Evolutionary conservation across 2,797 vertebrate species (phyloP), one percentile per base, ranked within the genome.

Genomic region (Trematomus bernacchii): DNA sequence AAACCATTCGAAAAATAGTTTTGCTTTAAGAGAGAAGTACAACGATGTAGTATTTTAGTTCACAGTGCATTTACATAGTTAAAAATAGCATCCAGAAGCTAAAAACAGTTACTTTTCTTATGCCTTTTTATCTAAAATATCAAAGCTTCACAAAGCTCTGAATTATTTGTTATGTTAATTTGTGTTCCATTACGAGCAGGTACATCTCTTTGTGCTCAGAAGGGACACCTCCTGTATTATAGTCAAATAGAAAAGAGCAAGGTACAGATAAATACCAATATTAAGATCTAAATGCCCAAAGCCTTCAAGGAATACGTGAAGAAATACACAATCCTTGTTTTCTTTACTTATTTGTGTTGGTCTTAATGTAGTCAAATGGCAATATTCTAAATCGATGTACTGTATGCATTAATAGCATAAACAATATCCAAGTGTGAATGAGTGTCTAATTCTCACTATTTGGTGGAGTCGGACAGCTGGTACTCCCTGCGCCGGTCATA

Each of bases 401-500:
- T 27, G 27, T 11, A 53, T 0, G 0, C n/a, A 70, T 21, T 11
- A 52, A 43, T 61, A 0, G 6, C 44, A 6, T 59, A 3, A 3
- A 37, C 15, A 40, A 23, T 13, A 48, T 2, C 3, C 52, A 46
- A 4, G 27, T 27, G 27, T 27, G 4, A 21, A 30, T 14, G 42
- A n/a, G 16, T 16, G 5, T 68, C 14, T 6, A 1, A 2, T 57
- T 90, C 96, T 94, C 92, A 96, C 95, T 97, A 96, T 89, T 96
- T 96, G 80, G 96, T 92, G 15, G 96, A 96, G 85, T 96, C 95
- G 0, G 95, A 96, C 76, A 97, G 93, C 88, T 98, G 96, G 77
- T 96, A 96, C 57, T 97, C 95, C 64, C 96, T 89, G 66, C 94
- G 85, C 13, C 96, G 93, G 27, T 96, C 90, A 0, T 96, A 97